Conservation (phyloP, 2,113 vertebrate species). For the Miniopterus natalensis region DNA sequence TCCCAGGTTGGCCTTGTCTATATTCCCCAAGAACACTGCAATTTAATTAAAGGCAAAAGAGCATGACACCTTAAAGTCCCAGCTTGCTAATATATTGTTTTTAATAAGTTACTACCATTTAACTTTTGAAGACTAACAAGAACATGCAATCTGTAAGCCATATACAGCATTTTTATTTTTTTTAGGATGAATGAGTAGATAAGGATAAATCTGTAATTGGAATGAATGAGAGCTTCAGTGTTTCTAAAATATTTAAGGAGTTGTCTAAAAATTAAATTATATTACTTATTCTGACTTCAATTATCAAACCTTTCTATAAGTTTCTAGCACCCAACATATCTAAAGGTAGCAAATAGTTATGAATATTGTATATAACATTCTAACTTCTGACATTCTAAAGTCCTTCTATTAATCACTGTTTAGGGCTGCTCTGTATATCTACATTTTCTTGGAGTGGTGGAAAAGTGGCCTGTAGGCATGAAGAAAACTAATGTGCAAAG, state of each 20-base stretch:
- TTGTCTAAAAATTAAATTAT: background rate
- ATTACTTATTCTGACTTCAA: slow-evolving; percentile 36
- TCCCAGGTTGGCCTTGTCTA: background rate
- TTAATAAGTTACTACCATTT: slow-evolving; percentile 55
- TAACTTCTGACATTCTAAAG: slow-evolving; percentile 13
- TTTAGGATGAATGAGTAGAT: background rate
- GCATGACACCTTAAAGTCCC: background rate
- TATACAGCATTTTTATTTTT: background rate
- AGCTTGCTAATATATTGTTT: slow-evolving; percentile 4
- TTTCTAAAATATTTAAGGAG: background rate
- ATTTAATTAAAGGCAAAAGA: slow-evolving; percentile 46
- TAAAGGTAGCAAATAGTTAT: slow-evolving; percentile 3
- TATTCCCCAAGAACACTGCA: background rate
- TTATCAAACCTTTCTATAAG: background rate
- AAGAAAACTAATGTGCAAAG: slow-evolving; percentile 51
- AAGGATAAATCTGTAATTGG: background rate
- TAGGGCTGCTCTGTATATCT: background rate
- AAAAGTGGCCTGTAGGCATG: slow-evolving; percentile 6
- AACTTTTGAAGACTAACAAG: background rate
- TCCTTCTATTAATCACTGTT: background rate
- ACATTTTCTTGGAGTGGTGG: slow-evolving; percentile 21
- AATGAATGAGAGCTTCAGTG: slow-evolving; percentile 4
- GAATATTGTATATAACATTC: background rate
- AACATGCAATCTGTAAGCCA: background rate
- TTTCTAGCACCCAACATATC: background rate